These are phyloP conservation scores for Dromococcyx pavoninus DNA, from an alignment of 2,797 vertebrate species.

Conservation along the genomic window DNA sequence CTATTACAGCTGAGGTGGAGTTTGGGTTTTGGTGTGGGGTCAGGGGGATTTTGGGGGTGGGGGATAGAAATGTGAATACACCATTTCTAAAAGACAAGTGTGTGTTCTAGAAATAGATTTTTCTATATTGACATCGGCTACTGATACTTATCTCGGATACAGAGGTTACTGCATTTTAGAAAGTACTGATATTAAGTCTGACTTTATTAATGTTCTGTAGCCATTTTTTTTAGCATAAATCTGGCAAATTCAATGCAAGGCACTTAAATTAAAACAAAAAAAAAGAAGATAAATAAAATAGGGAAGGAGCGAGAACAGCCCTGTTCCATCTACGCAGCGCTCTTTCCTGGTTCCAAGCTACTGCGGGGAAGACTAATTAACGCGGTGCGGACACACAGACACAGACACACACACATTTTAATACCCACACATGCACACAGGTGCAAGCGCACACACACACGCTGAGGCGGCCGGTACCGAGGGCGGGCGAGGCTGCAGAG, in stretches of 20 bases:
- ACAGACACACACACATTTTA: neutral
- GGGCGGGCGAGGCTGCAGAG: neutral
- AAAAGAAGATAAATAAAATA: neutral
- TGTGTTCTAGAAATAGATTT: neutral
- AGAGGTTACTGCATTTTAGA: neutral
- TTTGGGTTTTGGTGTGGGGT: neutral
- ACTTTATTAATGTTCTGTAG: neutral
- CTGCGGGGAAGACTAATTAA: neutral
- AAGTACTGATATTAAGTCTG: neutral
- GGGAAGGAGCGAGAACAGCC: neutral
- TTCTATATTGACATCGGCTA: neutral
- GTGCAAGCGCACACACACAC: no score
- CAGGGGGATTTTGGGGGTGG: no score
- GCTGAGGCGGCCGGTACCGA: neutral
- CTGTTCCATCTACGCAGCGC: neutral
- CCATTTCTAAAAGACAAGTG: neutral
- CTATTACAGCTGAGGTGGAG: neutral
- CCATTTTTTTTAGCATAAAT: neutral
- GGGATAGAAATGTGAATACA: neutral
- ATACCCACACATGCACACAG: no score
- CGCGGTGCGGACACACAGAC: accelerated
- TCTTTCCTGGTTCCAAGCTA: neutral
- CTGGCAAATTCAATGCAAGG: neutral
- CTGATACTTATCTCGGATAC: neutral
- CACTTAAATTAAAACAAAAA: neutral